Evolutionary conservation across 1,140 invertebrate species (phyloP), one percentile per base, ranked within the genome.

Genomic region (Cydia fagiglandana): DNA sequence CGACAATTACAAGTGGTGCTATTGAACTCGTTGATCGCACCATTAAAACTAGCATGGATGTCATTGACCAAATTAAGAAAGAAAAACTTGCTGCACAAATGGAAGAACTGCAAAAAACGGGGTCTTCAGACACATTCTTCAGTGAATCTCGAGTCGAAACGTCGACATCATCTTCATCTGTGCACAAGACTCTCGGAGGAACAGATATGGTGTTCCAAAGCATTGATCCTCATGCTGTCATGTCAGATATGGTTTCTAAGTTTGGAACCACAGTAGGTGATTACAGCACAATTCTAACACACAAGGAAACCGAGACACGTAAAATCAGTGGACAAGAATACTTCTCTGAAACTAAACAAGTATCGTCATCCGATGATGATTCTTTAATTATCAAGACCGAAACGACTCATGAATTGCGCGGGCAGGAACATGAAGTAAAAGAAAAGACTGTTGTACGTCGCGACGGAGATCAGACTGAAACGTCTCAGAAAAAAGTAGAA

Each of bases 291-390:
- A 88, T 93, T 50, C 83, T 93, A 76, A 89, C 91, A 13, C 92
- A 92, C 45, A 93, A 93, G 81, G 91, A 93, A 86, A 93, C 92
- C 24, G 92, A 92, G 79, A 93, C 91, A 15, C 87, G 86, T 78
- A 93, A 93, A 81, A 92, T 93, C 73, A 91, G 91, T 5, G 93
- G 92, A 5, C 91, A 93, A 84, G 93, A 94, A 83, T 91, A 83
- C 77, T 94, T 90, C 74, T 86, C 87, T 9, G 91, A 93, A 85
- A 93, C 90, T 5, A 93, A 92, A 78, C 88, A 93, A 81, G 88
- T 92, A 6, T 93, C 91, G 6, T 93, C 93, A 28, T 93, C 92
- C 2, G 91, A 93, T 77, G 92, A 93, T 79, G 93, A 94, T 81
- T 93, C 91, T n/a, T 76, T 92, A 12, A 84, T 94, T 13, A 91